Conservation (phyloP, 2,888 invertebrate genomes). For the Alsophila aescularia region DNA sequence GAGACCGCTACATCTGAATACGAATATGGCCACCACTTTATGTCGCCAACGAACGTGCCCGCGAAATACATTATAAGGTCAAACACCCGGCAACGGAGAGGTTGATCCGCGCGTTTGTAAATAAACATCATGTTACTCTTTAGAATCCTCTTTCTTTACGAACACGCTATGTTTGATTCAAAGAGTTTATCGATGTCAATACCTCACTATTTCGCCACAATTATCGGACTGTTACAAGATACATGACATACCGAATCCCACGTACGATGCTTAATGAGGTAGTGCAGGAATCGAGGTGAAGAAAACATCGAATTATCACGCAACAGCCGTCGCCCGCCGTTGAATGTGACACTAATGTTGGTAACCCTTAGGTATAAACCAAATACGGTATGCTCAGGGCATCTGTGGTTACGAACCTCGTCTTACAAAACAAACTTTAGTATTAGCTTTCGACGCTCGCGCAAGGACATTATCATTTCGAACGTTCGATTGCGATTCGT, state of each 20-base stretch:
- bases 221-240: constrained; percentile 1
- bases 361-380: constrained; percentile 17
- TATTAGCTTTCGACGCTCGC: constrained; percentile 56
- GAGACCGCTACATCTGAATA: constrained; percentile 3
- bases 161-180: too few species aligned
- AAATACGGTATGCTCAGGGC: constrained; percentile 60
- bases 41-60: constrained; percentile 51
- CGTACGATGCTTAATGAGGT: constrained; percentile 20
- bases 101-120: constrained; percentile 51
- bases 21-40: constrained; percentile 17
- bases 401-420: constrained; percentile 60
- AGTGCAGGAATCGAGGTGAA: constrained; percentile 28
- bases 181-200: background rate
- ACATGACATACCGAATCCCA: constrained; percentile 27
- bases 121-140: constrained; percentile 11
- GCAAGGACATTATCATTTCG: constrained; percentile 61
- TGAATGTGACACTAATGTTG: constrained; percentile 10
- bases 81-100: constrained; percentile 53
- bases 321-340: constrained; percentile 19
- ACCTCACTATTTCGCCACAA: constrained; percentile 3
- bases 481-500: constrained; percentile 45
- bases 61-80: constrained; percentile 68
- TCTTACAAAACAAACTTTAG: constrained; percentile 66
- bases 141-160: background rate
- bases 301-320: constrained; percentile 32